phyloP scores from a whole-genome alignment of 2,888 invertebrate species.

The Perizoma affinitatum region DNA sequence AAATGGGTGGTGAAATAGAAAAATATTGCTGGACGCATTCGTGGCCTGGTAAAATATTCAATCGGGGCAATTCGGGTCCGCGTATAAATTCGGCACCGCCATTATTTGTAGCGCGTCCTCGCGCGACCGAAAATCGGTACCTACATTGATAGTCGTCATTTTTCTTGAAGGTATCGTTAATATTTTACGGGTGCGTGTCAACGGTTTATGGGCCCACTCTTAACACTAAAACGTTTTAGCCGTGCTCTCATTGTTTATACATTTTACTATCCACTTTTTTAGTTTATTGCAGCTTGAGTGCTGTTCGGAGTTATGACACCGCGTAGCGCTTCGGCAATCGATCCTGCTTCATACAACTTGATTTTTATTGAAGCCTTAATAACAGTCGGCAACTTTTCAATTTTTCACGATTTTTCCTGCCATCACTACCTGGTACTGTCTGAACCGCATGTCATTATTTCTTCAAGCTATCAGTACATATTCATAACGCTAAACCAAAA shows the following conservation, averaged over 20 bases:
- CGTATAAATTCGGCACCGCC: slow-evolving; percentile 80
- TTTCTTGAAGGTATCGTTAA: slow-evolving; percentile 82
- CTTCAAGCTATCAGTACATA: slow-evolving; percentile 26
- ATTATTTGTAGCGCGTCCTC: slow-evolving; percentile 81
- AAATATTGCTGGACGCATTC: slow-evolving; percentile 80
- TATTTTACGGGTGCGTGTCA: slow-evolving; percentile 83
- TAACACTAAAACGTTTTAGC: slow-evolving; percentile 83
- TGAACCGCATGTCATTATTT: slow-evolving; percentile 36
- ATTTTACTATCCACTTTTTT: slow-evolving; percentile 81
- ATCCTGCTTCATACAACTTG: slow-evolving; percentile 69
- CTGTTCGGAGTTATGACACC: slow-evolving; percentile 69
- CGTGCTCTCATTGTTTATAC: slow-evolving; percentile 82
- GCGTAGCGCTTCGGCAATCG: slow-evolving; percentile 63
- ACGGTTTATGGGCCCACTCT: slow-evolving; percentile 82
- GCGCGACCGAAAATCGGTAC: slow-evolving; percentile 81
- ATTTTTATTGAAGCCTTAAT: slow-evolving; percentile 69
- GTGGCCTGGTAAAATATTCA: slow-evolving; percentile 84
- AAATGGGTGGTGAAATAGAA: slow-evolving; percentile 81
- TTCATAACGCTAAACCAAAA: slow-evolving; percentile 11
- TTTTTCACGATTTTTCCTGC: slow-evolving; percentile 50
- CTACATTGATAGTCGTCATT: slow-evolving; percentile 82
- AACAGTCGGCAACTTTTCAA: slow-evolving; percentile 53
- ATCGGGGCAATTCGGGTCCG: slow-evolving; percentile 81
- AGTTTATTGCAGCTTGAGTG: slow-evolving; percentile 76
- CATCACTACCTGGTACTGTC: slow-evolving; percentile 42